Base-by-base conservation (phyloP, 1,140 invertebrate genomes). In the Drosophila pallidifrons region DNA sequence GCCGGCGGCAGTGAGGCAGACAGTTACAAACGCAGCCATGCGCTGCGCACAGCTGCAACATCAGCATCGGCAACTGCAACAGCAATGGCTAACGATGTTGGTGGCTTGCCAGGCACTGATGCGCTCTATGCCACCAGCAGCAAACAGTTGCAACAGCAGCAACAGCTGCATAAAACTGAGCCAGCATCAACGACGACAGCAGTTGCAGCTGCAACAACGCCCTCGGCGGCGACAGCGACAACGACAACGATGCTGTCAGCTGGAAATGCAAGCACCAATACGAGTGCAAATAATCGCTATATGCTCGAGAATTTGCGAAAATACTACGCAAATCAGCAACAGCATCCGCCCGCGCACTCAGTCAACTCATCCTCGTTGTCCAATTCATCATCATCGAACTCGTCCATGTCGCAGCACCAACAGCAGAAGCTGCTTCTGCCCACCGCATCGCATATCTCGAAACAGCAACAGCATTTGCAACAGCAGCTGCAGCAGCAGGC, bases 371-470 rank as follows among this genome's bases (percentile, higher is more conserved):
- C 91, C n/a, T 91, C 91, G 25, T 55, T 92, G 25, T 92, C 91
- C 16, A 92, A 91, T 32, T 92, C 91, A 2, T 92, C 91, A 13
- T 92, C 91, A 13, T 92, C 91, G 49, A 92, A 89, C 61, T 92
- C 91, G 32, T 92, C 91, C 68, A 74, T 92, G 78, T 91, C 91
- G 10, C 76, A 79, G n/a, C 72, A 32, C 30, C 35, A 82, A 32
- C 65, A 52, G 35, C 57, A 74, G 49, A 72, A 79, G 32, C 52
- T 74, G n/a, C 73, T 77, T 28, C 49, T 79, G 67, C 75, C 79
- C 68, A 79, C 69, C 68, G 55, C 66, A 61, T 16, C 51, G 43
- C 69, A 65, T 13, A 32, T 58, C 43, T 35, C 54, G 8, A 72
- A 71, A 49, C 76, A 80, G 16, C 71, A 80, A 13, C 71, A 82